Conservation (phyloP, 1,140 invertebrate genomes). For the Melipona quadrifasciata region DNA sequence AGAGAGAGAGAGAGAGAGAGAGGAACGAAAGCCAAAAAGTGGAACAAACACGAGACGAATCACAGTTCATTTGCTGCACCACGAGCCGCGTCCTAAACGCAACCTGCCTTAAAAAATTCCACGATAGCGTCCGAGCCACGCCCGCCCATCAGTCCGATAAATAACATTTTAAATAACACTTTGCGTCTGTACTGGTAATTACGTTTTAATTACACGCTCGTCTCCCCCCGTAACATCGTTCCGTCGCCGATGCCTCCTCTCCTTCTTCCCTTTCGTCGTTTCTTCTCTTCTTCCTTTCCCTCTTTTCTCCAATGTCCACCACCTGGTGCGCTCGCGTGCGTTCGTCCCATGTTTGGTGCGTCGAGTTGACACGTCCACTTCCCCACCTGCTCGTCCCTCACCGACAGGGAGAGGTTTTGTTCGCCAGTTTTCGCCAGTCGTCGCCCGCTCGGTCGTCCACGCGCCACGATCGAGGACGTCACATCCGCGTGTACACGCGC, state of each 20-base stretch:
- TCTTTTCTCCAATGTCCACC: conserved; percentile 54
- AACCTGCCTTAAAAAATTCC: conserved; percentile 6
- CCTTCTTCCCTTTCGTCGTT: not conserved
- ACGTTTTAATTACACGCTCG: conserved; percentile 49
- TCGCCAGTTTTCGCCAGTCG: conserved; percentile 49
- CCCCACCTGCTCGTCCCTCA: not conserved
- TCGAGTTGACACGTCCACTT: conserved; percentile 57
- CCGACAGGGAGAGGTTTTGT: not conserved
- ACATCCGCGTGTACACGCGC: conserved; percentile 71
- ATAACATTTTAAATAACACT: conserved; percentile 51
- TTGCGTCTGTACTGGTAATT: conserved; percentile 43
- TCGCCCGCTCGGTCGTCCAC: conserved; percentile 60
- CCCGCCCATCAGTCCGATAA: conserved; percentile 35
- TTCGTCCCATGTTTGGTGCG: conserved; percentile 54
- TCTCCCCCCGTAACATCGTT: conserved; percentile 36
- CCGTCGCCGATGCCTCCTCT: conserved; percentile 16
- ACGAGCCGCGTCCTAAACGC: not conserved
- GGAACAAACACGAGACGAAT: not conserved
- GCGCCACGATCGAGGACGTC: conserved; percentile 67
- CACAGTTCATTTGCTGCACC: not conserved
- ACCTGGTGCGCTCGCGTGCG: conserved; percentile 55
- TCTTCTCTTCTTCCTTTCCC: conserved; percentile 14
- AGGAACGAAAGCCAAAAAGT: no score
- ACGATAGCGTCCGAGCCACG: conserved; percentile 2
- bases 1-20: no score